Evolutionary conservation across 2,888 invertebrate species (phyloP).

Genomic region (Sinopyrophorus schimmeli): DNA sequence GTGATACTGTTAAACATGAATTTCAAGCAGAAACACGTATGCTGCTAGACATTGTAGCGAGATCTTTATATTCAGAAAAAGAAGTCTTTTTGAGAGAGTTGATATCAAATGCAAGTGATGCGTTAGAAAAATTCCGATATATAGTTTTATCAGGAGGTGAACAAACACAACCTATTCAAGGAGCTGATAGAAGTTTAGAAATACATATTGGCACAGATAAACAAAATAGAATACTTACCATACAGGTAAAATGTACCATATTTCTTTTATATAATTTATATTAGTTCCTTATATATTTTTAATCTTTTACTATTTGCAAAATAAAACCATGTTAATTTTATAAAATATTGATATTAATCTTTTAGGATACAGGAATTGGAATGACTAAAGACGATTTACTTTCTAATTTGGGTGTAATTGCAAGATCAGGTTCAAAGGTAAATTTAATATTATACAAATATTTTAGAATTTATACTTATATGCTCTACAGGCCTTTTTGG

Average conservation of each 20-base stretch:
- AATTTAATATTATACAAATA: too few relatives aligned
- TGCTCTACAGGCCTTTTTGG: constrained; percentile 73
- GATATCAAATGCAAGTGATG: constrained; percentile 97
- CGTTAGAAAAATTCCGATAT: constrained; percentile 91
- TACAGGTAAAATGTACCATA: constrained; percentile 69
- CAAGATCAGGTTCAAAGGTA: constrained; percentile 91
- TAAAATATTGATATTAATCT: constrained; percentile 18
- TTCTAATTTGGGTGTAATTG: constrained; percentile 92
- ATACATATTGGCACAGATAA: constrained; percentile 90
- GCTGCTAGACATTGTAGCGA: constrained; percentile 94
- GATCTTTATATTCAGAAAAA: constrained; percentile 95
- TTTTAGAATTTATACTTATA: constrained; percentile 35
- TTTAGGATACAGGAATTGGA: constrained; percentile 89
- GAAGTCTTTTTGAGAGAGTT: constrained; percentile 96
- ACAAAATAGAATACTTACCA: constrained; percentile 77
- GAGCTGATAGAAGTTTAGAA: constrained; percentile 73
- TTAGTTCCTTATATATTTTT: not conserved
- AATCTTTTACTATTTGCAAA: not conserved
- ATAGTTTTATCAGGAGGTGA: constrained; percentile 64
- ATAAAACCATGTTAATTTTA: constrained; percentile 5
- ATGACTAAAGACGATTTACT: constrained; percentile 93
- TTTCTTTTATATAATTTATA: not conserved
- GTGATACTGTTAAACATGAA: constrained; percentile 72
- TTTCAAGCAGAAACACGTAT: constrained; percentile 97
- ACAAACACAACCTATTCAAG: constrained; percentile 55